These are phyloP conservation scores for Lumbricus terrestris DNA, from an alignment of 2,888 invertebrate genomes.

Conservation along the genomic window DNA sequence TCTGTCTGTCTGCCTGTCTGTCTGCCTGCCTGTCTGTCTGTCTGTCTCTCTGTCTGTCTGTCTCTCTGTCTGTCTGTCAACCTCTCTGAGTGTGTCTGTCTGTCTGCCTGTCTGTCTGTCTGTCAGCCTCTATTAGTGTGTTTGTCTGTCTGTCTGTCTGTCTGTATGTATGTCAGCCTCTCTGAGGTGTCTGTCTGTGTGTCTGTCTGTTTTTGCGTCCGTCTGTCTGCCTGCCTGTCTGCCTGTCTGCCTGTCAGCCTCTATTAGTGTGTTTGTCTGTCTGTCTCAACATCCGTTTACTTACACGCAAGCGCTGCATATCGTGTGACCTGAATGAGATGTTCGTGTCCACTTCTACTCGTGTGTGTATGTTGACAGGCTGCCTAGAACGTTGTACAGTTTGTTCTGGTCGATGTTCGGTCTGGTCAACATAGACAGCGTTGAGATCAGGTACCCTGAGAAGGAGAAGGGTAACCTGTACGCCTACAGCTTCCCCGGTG, in stretches of 20 bases:
- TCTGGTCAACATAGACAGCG: constrained; percentile 53
- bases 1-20: neutral
- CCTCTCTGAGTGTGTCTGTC: too few species aligned
- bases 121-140: too few species aligned
- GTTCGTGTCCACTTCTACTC: neutral
- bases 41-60: neutral
- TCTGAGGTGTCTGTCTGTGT: too few species aligned
- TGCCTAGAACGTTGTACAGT: constrained; percentile 57
- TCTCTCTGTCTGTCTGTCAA: neutral
- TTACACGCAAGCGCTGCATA: neutral
- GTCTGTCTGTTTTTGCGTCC: too few species aligned
- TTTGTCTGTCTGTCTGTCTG: too few species aligned
- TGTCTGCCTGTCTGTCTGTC: neutral
- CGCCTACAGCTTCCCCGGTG: constrained; percentile 35
- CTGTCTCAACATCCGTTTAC: neutral
- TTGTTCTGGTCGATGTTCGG: constrained; percentile 60
- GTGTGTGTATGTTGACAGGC: constrained; percentile 44
- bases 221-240: neutral
- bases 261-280: neutral
- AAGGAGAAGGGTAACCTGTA: constrained; percentile 34
- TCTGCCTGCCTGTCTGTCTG: neutral
- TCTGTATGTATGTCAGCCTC: too few species aligned
- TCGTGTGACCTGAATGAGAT: neutral
- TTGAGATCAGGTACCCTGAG: constrained; percentile 40
- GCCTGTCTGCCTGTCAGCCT: neutral